Evolutionary conservation across 30 jellyfish, hydroid and myxozoan genomes (phyloP).

Genomic region (Turritopsis dohrnii): DNA sequence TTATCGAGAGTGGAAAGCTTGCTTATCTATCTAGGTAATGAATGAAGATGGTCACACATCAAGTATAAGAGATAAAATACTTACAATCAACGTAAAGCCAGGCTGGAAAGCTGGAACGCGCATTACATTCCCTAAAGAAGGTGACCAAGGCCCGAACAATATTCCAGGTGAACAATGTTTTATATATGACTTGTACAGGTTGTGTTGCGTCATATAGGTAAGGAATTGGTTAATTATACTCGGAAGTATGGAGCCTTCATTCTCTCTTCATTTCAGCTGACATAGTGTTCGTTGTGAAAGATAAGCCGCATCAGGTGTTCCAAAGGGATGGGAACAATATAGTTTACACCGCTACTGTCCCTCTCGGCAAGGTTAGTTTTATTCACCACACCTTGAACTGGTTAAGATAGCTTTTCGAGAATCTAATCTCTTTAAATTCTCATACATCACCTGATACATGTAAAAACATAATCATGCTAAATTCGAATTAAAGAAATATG

Average conservation of each 20-base stretch:
- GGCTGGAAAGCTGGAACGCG: slow-evolving; percentile 96
- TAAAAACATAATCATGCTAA: too few species aligned
- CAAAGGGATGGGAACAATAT: slow-evolving; percentile 75
- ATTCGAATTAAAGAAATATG: too few species aligned
- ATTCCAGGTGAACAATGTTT: slow-evolving; percentile 70
- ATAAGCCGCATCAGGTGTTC: slow-evolving; percentile 68
- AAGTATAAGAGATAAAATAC: slow-evolving; percentile 81
- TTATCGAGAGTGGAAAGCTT: too few species aligned
- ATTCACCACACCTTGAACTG: too few species aligned
- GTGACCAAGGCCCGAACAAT: slow-evolving; percentile 97
- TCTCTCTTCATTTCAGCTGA: slow-evolving; percentile 53
- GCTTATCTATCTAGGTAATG: slow-evolving; percentile 62
- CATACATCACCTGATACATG: too few species aligned
- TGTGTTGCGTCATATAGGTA: too few species aligned
- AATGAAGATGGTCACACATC: slow-evolving; percentile 98
- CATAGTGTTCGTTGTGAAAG: slow-evolving; percentile 78
- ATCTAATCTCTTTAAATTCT: background rate
- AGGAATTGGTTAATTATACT: too few species aligned
- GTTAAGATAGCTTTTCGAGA: too few species aligned
- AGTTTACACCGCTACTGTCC: slow-evolving; percentile 64
- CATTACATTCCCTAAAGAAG: slow-evolving; percentile 86
- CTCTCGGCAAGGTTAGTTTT: slow-evolving; percentile 68
- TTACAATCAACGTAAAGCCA: slow-evolving; percentile 81
- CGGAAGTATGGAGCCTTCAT: too few species aligned
- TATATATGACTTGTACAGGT: too few species aligned